Evolutionary conservation across 1,140 invertebrate species (phyloP), one percentile per base, ranked within the genome.

Genomic region (Ceratitis capitata): DNA sequence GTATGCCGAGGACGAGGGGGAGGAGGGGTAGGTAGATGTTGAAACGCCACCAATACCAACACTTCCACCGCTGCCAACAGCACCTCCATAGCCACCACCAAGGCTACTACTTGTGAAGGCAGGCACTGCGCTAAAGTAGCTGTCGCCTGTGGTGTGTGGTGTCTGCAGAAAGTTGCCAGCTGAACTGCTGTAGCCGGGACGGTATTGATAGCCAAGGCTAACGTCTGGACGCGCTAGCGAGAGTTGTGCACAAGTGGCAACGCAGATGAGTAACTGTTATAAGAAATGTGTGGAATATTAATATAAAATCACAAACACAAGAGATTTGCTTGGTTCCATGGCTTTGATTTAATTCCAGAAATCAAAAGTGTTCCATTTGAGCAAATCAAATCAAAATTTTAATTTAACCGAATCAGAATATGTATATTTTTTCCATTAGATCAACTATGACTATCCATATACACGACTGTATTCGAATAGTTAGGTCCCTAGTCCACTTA

Each of bases 131-230:
- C 85, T 88, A 64, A 85, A 91, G 86, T 91, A 91, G 53, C 82
- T 86, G 93, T 92, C 56, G 92, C 89, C 88, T 10, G 90, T 87
- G n/a, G 89, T 87, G 0, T 92, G 69, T 88, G 92, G 86, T 92
- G 89, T 86, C 84, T 84, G 87, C 86, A 88, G 82, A 23, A 87
- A 88, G 35, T 82, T 87, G 86, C 61, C 86, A 88, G 87, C 86
- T 23, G 87, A 86, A 56, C 87, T 89, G 7, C 83, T 87, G 83
- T 88, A 88, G 47, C 87, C 88, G 4, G 87, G 85, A 16, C 88
- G 87, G 51, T 91, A 91, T 35, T 58, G 85, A 78, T 91, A 91
- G 39, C 89, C 85, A 64, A 89, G 49, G 49, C 89, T 90, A 42
- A 91, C 86, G 87, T 91, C 89, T 42, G 90, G 90, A 85, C 88